Percentiles rank a stretch among this genome's conserved stretches.
Evolutionary conservation across 2,888 invertebrate genomes (phyloP).

Genomic region (Dichetophora obliterata): DNA sequence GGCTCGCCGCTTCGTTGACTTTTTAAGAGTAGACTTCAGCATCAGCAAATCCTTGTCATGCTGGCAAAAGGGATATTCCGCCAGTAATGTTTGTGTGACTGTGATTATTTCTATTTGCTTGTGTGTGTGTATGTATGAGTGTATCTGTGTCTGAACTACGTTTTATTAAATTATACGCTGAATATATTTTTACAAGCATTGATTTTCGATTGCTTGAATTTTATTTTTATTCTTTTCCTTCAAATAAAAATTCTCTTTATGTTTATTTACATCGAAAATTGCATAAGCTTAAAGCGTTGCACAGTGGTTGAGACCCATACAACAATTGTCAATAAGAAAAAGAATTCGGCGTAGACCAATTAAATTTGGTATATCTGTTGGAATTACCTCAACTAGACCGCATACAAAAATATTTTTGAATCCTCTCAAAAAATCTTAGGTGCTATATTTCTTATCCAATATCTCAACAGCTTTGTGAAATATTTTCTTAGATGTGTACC

Average conservation of each 20-base stretch:
- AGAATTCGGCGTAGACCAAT: no score
- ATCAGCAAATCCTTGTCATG: slow-evolving; percentile 21
- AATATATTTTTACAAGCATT: slow-evolving; percentile 60
- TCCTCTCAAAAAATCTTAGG: no score
- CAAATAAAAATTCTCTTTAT: slow-evolving; percentile 57
- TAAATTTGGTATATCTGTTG: no score
- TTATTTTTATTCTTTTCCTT: slow-evolving; percentile 7
- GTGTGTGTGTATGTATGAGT: slow-evolving; percentile 1
- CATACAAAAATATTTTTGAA: no score
- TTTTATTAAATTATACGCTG: slow-evolving; percentile 66
- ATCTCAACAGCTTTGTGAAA: no score
- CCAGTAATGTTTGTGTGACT: background rate
- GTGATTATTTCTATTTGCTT: background rate
- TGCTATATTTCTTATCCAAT: no score
- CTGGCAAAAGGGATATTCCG: background rate
- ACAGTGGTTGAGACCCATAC: no score
- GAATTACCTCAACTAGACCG: no score
- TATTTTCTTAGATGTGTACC: no score
- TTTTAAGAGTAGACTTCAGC: slow-evolving; percentile 10
- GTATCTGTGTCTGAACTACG: slow-evolving; percentile 45
- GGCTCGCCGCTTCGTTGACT: slow-evolving; percentile 35
- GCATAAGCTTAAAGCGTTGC: slow-evolving; percentile 20
- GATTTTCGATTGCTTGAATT: slow-evolving; percentile 54
- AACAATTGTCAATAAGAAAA: no score
- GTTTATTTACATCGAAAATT: slow-evolving; percentile 62